Conservation (phyloP, 1,140 invertebrate genomes). For the Hyphantria cunea region DNA sequence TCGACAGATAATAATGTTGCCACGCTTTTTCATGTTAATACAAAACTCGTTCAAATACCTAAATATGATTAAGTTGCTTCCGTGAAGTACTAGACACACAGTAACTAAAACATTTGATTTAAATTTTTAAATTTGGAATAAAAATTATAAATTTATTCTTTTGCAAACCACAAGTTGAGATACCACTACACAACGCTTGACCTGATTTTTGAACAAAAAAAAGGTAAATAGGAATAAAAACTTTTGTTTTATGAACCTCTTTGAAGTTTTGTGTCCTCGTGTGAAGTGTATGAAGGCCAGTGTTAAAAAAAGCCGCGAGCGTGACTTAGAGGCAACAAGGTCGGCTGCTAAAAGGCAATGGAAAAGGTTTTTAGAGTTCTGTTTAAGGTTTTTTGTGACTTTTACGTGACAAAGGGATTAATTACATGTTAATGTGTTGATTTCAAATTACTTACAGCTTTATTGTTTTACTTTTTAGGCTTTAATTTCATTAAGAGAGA, state of each 20-base stretch:
- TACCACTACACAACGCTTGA: slow-evolving; percentile 2
- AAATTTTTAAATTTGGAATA: too few relatives aligned
- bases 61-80: too few relatives aligned
- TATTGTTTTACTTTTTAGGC: not conserved
- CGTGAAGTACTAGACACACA: too few relatives aligned
- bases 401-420: not conserved
- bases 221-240: slow-evolving; percentile 25
- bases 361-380: slow-evolving; percentile 19
- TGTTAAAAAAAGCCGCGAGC: slow-evolving; percentile 1
- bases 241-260: slow-evolving; percentile 17
- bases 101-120: too few relatives aligned
- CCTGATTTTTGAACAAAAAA: slow-evolving; percentile 2
- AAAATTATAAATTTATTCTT: not conserved
- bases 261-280: slow-evolving; percentile 21
- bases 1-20: too few relatives aligned
- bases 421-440: not conserved
- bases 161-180: not conserved
- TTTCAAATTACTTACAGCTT: not conserved
- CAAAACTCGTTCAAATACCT: too few relatives aligned
- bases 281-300: slow-evolving; percentile 5
- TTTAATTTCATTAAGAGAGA: too few relatives aligned
- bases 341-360: slow-evolving; percentile 14
- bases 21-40: too few relatives aligned
- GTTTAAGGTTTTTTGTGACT: slow-evolving; percentile 17
- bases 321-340: slow-evolving; percentile 7